A percentile compares a stretch with the other conserved stretches of the same genome.
These are phyloP conservation scores for Epizoanthus ramosus DNA, from an alignment of 92 coral and sea anemone genomes.

Conservation along the genomic window DNA sequence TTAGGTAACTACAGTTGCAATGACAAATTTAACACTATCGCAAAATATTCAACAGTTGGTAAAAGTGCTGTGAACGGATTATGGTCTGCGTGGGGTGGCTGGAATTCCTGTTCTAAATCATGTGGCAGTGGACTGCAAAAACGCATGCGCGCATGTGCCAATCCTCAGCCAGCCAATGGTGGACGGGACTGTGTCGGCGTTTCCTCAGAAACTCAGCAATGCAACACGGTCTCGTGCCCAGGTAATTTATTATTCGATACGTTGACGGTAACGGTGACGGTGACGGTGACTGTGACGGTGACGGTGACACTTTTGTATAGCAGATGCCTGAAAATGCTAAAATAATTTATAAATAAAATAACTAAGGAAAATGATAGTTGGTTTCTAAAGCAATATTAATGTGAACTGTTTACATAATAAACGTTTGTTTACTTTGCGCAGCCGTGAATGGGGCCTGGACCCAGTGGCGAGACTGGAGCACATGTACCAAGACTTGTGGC, in stretches of 20 bases:
- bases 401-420: no score
- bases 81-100: constrained; percentile 6
- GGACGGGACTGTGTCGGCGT: constrained; percentile 3
- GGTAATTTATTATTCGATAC: neutral
- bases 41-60: neutral
- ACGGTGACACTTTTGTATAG: no score
- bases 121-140: constrained; percentile 7
- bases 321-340: no score
- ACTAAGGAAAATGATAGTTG: no score
- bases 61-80: neutral
- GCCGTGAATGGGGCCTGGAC: no score
- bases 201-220: neutral
- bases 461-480: no score
- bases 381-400: no score
- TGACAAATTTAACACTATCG: neutral
- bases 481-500: no score
- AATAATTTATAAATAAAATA: no score
- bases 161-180: constrained; percentile 22
- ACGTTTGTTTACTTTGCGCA: no score
- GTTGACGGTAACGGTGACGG: no score
- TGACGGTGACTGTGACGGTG: no score
- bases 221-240: constrained; percentile 6
- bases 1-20: neutral
- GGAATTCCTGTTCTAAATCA: neutral
- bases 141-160: constrained; percentile 24